Evolutionary conservation across 2,113 vertebrate species (phyloP), one percentile per base, ranked within the genome.

Genomic region (Tetrax tetrax): DNA sequence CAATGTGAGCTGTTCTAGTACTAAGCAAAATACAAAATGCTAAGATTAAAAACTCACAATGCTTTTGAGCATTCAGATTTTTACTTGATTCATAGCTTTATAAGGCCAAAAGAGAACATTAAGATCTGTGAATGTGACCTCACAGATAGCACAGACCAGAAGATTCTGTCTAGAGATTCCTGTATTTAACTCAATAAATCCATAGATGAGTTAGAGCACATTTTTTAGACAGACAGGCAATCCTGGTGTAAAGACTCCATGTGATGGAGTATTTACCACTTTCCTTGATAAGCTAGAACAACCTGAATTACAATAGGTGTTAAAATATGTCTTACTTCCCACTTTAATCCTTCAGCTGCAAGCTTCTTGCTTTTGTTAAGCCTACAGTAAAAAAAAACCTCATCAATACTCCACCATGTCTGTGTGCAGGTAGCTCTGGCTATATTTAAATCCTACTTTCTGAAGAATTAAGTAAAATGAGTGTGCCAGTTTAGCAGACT

Each of bases 111-210:
- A 60, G 31, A 71, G n/a, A 76, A 50, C 60, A 93, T 68, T 90
- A 81, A 63, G 47, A 93, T 59, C 22, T 77, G 35, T 74, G 65
- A 92, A 60, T 79, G 28, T 75, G 83, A 94, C 92, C 80, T 95
- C 69, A 8, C 41, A 53, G 33, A 45, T 33, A 83, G 81, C 60
- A 83, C 5, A 35, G 35, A 35, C 24, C 64, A 92, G 56, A 80
- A 51, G n/a, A 95, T 78, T 93, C 72, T 48, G 70, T 71, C 69
- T 83, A 45, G 29, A 81, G 61, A 84, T 94, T 93, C 94, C 90
- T 89, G 65, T 69, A 95, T 89, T 89, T 89, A 92, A 83, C 48
- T 92, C 48, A 28, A 72, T 91, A 95, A 93, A 94, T 87, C 48
- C 35, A 71, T 0, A 82, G 38, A 64, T 68, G 35, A 93, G 29